Percentiles rank a stretch among this genome's conserved stretches.
Conservation (phyloP, 2,797 vertebrate species). For the Pangasius djambal region DNA sequence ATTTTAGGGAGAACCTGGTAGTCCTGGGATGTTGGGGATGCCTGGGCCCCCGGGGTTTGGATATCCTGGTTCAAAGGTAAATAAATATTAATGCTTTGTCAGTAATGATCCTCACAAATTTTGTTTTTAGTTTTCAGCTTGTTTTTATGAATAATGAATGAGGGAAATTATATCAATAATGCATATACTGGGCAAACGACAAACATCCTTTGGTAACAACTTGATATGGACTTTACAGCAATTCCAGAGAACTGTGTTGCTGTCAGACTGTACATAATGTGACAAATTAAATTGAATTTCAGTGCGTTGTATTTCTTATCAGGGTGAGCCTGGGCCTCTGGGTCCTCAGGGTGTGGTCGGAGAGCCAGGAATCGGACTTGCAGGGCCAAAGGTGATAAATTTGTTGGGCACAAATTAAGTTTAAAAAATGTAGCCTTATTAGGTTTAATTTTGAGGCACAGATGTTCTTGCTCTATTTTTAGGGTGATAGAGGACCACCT, state of each 20-base stretch:
- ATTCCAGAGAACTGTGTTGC: background rate
- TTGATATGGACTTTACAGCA: background rate
- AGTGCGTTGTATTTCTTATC: constrained; percentile 37
- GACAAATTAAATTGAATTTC: background rate
- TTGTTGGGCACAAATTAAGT: background rate
- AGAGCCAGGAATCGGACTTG: constrained; percentile 77
- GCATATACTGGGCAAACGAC: background rate
- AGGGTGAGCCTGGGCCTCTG: constrained; percentile 81
- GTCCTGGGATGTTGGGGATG: constrained; percentile 73
- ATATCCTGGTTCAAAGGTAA: constrained; percentile 83
- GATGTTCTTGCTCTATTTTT: constrained; percentile 12
- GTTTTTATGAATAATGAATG: background rate
- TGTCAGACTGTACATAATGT: background rate
- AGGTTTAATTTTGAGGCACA: background rate
- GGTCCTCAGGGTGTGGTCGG: constrained; percentile 78
- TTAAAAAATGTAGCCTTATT: too few relatives aligned
- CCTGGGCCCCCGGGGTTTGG: constrained; percentile 76
- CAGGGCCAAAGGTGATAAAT: constrained; percentile 79
- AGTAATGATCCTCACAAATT: background rate
- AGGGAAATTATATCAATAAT: background rate
- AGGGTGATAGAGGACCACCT: constrained; percentile 78
- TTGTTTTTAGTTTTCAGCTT: background rate
- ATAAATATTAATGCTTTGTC: background rate
- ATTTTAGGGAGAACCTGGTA: constrained; percentile 82
- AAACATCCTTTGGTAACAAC: background rate